These are phyloP conservation scores for Spicauda simplicius DNA, from an alignment of 2,888 invertebrate genomes.

Conservation along the genomic window DNA sequence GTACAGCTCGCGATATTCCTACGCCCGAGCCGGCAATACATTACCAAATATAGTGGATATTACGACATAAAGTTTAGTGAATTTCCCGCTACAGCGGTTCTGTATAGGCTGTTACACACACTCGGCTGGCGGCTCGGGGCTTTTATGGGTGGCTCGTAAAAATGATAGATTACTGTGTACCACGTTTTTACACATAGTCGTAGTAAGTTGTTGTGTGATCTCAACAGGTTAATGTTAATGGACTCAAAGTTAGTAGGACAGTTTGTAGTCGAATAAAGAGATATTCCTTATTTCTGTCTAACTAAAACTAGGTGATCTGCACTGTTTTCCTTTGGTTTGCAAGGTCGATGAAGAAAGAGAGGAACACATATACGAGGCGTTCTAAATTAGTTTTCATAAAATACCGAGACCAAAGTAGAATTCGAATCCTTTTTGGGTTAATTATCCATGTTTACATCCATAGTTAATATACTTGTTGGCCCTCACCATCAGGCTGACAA, in stretches of 20 bases:
- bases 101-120: slow-evolving; percentile 80
- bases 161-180: slow-evolving; percentile 74
- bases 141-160: slow-evolving; percentile 78
- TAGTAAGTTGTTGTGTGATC: slow-evolving; percentile 37
- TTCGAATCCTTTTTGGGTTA: too few species aligned
- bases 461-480: too few species aligned
- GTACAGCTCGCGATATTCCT: slow-evolving; percentile 3
- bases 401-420: too few species aligned
- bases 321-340: too few species aligned
- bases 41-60: slow-evolving; percentile 33
- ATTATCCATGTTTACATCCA: too few species aligned
- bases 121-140: slow-evolving; percentile 74
- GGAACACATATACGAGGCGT: too few species aligned
- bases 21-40: slow-evolving; percentile 14
- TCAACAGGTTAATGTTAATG: neutral
- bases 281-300: too few species aligned
- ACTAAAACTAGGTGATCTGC: too few species aligned
- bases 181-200: slow-evolving; percentile 56
- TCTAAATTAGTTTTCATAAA: too few species aligned
- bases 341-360: too few species aligned
- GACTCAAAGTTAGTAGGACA: neutral
- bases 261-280: too few species aligned
- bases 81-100: slow-evolving; percentile 71
- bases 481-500: too few species aligned
- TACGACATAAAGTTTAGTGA: slow-evolving; percentile 50